Evolutionary conservation across 2,888 invertebrate genomes (phyloP).

Genomic region (Steinernema carpocapsae): DNA sequence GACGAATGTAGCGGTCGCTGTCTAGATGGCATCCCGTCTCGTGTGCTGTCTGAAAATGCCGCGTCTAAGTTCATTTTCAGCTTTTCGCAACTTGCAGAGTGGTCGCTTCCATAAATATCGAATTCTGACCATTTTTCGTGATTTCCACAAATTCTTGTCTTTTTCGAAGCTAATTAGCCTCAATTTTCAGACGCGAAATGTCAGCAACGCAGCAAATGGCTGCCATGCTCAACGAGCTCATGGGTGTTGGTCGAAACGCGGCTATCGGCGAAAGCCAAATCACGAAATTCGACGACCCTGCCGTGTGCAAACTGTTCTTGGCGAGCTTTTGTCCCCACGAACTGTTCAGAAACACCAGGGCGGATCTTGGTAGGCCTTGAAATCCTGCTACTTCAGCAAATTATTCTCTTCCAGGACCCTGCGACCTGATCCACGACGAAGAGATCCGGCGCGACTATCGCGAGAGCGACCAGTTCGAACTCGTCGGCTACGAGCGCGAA

Average conservation of each 20-base stretch:
- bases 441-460: conserved; percentile 82
- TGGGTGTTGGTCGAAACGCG: conserved; percentile 62
- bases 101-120: not conserved
- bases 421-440: conserved; percentile 93
- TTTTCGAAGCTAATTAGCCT: too few species aligned
- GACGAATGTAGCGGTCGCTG: too few species aligned
- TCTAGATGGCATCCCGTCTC: too few species aligned
- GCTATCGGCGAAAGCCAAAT: conserved; percentile 38
- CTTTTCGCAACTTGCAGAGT: conserved; percentile 30
- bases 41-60: too few species aligned
- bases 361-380: conserved; percentile 78
- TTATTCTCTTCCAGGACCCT: conserved; percentile 75
- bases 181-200: too few species aligned
- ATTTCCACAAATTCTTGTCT: too few species aligned
- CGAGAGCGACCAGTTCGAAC: conserved; percentile 49
- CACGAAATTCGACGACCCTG: conserved; percentile 69
- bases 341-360: conserved; percentile 94
- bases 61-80: conserved; percentile 29
- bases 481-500: conserved; percentile 57
- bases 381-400: not conserved
- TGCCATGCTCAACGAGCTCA: conserved; percentile 63
- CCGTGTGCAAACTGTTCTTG: conserved; percentile 95
- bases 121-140: too few species aligned
- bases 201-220: conserved; percentile 59
- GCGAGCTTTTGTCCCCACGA: conserved; percentile 98